Percentiles rank a stretch among this genome's conserved stretches.
Evolutionary conservation across 2,888 invertebrate species (phyloP).

Genomic region (Pristionchus maxplancki): DNA sequence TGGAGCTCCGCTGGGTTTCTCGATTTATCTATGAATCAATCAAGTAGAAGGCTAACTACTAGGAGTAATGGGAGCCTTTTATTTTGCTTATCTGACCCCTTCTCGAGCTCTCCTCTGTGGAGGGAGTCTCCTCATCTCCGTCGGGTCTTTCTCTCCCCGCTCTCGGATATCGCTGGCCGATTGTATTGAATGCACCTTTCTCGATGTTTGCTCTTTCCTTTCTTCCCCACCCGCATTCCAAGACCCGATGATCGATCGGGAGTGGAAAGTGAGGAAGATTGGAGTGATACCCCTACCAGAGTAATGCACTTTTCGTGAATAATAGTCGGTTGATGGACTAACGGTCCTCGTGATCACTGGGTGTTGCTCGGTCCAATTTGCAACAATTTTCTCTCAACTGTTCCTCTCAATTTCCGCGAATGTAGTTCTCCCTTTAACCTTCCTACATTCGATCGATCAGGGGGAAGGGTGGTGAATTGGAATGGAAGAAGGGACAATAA

Average conservation of each 20-base stretch:
- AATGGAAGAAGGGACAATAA: conserved; percentile 19
- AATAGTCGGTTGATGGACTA: background rate
- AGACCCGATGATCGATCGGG: background rate
- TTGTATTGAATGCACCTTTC: conserved; percentile 33
- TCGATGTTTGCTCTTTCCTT: conserved; percentile 28
- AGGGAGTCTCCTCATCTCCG: background rate
- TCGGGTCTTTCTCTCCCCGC: background rate
- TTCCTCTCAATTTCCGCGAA: background rate
- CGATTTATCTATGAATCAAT: too few species aligned
- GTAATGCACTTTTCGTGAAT: background rate
- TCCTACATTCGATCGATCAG: conserved; percentile 1
- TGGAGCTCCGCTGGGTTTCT: too few species aligned
- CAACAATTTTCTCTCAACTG: background rate
- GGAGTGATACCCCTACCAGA: background rate
- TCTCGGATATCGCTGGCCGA: conserved; percentile 24
- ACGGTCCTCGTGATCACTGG: background rate
- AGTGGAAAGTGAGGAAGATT: background rate
- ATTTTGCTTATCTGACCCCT: background rate
- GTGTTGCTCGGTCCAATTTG: background rate
- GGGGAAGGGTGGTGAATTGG: background rate
- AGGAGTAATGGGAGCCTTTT: background rate
- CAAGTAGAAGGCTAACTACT: too few species aligned
- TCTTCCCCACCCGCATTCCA: conserved; percentile 26
- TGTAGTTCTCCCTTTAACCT: background rate
- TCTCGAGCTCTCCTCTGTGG: background rate